phyloP scores from a whole-genome alignment of 2,888 invertebrate species.

The Trichopria drosophilae region DNA sequence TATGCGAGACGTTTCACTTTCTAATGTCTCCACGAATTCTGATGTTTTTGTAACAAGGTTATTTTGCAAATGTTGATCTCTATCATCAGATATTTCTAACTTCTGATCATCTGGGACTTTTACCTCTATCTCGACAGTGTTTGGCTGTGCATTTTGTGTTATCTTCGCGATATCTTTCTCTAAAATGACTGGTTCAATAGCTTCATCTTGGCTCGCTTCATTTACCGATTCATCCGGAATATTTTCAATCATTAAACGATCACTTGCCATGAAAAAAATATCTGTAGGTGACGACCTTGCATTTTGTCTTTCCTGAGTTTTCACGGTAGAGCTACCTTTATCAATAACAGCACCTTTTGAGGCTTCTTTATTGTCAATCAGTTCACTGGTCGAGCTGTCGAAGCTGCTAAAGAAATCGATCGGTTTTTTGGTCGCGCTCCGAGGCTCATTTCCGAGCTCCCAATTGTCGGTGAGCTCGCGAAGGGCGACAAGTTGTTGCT shows the following conservation, averaged over 20 bases:
- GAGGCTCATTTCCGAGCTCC: constrained; percentile 43
- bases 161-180: no score
- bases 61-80: no score
- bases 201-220: constrained; percentile 5
- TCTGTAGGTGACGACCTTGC: no score
- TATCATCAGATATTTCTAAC: no score
- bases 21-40: not conserved
- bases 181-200: no score
- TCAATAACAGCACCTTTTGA: not conserved
- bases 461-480: constrained; percentile 48
- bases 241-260: no score
- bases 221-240: no score
- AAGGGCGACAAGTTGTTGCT: constrained; percentile 48
- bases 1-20: not conserved
- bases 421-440: constrained; percentile 42
- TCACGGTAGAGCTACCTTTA: constrained; percentile 22
- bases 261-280: no score
- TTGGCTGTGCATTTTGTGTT: no score
- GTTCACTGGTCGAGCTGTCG: constrained; percentile 24
- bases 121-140: no score
- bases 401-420: constrained; percentile 44
- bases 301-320: constrained; percentile 35
- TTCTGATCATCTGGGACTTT: no score
- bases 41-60: not conserved
- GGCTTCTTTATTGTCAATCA: not conserved